Conservation (phyloP, 1,140 invertebrate genomes). For the Artemia franciscana region DNA sequence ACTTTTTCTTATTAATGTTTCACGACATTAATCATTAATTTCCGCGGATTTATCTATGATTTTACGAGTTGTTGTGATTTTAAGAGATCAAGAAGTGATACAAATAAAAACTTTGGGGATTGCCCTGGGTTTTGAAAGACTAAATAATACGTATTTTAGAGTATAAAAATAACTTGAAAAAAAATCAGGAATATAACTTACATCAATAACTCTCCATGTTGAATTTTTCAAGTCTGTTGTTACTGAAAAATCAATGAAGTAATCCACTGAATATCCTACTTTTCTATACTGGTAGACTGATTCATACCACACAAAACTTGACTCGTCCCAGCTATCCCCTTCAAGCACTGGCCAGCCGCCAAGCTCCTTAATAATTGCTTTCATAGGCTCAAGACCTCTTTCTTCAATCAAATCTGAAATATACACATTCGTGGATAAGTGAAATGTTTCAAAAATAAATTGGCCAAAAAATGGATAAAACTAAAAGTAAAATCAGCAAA, state of each 20-base stretch:
- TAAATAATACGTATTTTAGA: too few relatives aligned
- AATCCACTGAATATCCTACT: slow-evolving; percentile 62
- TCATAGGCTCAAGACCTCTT: slow-evolving; percentile 39
- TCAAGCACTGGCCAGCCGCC: slow-evolving; percentile 77
- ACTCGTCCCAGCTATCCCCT: slow-evolving; percentile 43
- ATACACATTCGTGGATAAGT: too few relatives aligned
- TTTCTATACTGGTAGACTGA: slow-evolving; percentile 52
- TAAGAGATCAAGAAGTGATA: too few relatives aligned
- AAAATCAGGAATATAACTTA: too few relatives aligned
- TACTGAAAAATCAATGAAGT: slow-evolving; percentile 76
- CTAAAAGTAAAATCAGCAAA: not conserved
- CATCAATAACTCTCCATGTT: slow-evolving; percentile 57
- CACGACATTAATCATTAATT: too few relatives aligned
- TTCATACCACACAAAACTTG: slow-evolving; percentile 50
- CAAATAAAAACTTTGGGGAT: too few relatives aligned
- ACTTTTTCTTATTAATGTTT: too few relatives aligned
- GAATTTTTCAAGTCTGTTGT: slow-evolving; percentile 76
- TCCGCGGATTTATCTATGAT: too few relatives aligned
- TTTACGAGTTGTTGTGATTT: too few relatives aligned
- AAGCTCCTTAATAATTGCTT: slow-evolving; percentile 40
- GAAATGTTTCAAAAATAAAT: slow-evolving; percentile 5
- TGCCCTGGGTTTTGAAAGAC: too few relatives aligned
- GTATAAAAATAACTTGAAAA: too few relatives aligned
- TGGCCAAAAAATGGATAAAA: not conserved
- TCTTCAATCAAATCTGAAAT: slow-evolving; percentile 41